Percentiles rank a stretch among this genome's conserved stretches.
Conservation (phyloP, 2,888 invertebrate genomes). For the Plemyria rubiginata region DNA sequence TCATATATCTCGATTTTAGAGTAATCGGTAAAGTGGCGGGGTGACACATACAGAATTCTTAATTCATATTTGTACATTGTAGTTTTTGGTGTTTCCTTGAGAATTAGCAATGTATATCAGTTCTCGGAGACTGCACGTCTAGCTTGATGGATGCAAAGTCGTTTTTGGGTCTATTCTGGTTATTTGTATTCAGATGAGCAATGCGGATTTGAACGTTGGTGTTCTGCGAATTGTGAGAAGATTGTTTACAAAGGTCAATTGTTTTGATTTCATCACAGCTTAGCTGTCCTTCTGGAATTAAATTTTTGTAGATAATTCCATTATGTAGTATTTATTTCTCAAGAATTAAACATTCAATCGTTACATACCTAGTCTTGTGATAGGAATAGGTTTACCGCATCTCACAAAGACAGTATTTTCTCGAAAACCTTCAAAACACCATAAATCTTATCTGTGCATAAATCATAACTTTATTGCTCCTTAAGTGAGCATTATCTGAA, state of each 20-base stretch:
- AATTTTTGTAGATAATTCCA: no score
- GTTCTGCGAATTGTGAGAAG: not conserved
- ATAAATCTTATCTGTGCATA: constrained; percentile 64
- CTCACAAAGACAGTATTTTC: constrained; percentile 31
- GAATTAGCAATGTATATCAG: constrained; percentile 71
- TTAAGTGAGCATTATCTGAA: constrained; percentile 75
- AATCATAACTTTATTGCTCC: constrained; percentile 76
- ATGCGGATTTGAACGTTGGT: constrained; percentile 35
- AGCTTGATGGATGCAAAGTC: constrained; percentile 51
- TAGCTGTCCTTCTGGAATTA: no score
- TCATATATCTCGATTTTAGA: constrained; percentile 69
- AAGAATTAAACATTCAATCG: no score
- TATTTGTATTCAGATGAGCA: constrained; percentile 41
- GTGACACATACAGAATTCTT: constrained; percentile 57
- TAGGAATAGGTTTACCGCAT: not conserved
- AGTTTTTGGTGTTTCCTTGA: constrained; percentile 42
- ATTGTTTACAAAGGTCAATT: not conserved
- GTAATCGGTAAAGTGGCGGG: constrained; percentile 64
- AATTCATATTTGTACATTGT: constrained; percentile 3
- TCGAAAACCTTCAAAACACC: constrained; percentile 42
- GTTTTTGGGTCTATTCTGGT: constrained; percentile 28
- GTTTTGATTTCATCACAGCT: not conserved
- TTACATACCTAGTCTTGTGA: no score
- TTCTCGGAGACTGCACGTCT: constrained; percentile 72
- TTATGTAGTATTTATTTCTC: no score